phyloP scores from a whole-genome alignment of 2,113 vertebrate species.

The Rhinogobius similis region DNA sequence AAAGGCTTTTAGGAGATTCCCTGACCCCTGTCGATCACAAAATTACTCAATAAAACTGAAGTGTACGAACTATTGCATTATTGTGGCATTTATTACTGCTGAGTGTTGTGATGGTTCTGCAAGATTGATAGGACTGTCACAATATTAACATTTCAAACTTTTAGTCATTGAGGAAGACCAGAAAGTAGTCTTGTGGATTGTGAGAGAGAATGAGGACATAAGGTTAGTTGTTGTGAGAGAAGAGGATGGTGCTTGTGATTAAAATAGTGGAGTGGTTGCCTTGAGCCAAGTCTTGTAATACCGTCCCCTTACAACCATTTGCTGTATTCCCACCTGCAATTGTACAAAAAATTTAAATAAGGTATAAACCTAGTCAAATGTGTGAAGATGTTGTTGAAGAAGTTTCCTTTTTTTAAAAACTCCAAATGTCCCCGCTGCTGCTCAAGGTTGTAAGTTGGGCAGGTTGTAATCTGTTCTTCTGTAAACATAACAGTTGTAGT shows the following conservation, averaged over 20 bases:
- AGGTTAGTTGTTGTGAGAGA: neutral
- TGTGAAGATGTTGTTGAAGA: neutral
- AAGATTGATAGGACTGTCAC: too few species aligned
- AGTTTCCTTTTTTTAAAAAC: neutral
- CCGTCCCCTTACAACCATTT: neutral
- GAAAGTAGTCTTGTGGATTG: neutral
- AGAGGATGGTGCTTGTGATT: neutral
- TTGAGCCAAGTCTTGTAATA: neutral
- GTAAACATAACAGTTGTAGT: too few species aligned
- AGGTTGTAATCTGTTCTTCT: neutral
- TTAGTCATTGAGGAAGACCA: neutral
- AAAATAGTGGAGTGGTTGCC: neutral
- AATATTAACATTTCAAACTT: too few species aligned
- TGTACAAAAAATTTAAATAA: neutral
- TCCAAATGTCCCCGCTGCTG: neutral
- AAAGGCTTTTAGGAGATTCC: conserved; percentile 12
- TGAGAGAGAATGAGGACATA: neutral
- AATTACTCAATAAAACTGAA: neutral
- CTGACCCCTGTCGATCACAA: neutral
- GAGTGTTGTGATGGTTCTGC: neutral
- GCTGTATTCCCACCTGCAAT: neutral
- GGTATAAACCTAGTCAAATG: neutral
- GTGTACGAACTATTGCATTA: neutral
- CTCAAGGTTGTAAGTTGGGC: neutral
- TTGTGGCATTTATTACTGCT: neutral